Evolutionary conservation across 2,888 invertebrate genomes (phyloP).

Genomic region (Syrista parreyssii): DNA sequence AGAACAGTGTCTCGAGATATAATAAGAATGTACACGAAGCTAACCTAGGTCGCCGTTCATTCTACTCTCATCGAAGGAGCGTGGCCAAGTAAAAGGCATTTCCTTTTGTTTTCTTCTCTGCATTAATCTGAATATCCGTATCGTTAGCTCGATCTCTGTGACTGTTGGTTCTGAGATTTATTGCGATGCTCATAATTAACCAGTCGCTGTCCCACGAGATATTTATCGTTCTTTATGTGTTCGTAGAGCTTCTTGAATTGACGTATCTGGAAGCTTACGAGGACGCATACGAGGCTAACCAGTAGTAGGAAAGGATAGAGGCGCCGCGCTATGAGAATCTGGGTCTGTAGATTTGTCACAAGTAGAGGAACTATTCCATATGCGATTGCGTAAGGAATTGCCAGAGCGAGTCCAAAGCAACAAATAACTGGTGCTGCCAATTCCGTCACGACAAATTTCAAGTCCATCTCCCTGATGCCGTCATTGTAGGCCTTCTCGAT

Average conservation of each 20-base stretch:
- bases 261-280: conserved; percentile 87
- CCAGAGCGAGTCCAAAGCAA: conserved; percentile 88
- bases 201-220: conserved; percentile 94
- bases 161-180: conserved; percentile 65
- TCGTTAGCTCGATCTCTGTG: conserved; percentile 50
- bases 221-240: conserved; percentile 99
- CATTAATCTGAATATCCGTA: neutral
- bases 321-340: conserved; percentile 83
- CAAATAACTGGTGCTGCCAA: conserved; percentile 91
- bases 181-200: conserved; percentile 95
- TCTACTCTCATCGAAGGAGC: conserved; percentile 13
- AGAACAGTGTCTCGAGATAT: conserved; percentile 24
- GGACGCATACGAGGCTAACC: conserved; percentile 74
- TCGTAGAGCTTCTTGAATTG: conserved; percentile 96
- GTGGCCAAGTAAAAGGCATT: neutral
- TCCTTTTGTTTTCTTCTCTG: neutral
- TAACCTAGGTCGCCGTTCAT: conserved; percentile 34
- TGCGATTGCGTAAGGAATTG: conserved; percentile 92
- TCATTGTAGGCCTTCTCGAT: conserved; percentile 95
- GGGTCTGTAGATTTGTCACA: conserved; percentile 73
- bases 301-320: conserved; percentile 91
- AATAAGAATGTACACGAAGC: conserved; percentile 54
- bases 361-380: conserved; percentile 80
- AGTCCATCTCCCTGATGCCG: conserved; percentile 92
- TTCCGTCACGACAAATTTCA: conserved; percentile 85